Conservation (phyloP, 2,113 vertebrate genomes). For the Bolborhynchus lineola region DNA sequence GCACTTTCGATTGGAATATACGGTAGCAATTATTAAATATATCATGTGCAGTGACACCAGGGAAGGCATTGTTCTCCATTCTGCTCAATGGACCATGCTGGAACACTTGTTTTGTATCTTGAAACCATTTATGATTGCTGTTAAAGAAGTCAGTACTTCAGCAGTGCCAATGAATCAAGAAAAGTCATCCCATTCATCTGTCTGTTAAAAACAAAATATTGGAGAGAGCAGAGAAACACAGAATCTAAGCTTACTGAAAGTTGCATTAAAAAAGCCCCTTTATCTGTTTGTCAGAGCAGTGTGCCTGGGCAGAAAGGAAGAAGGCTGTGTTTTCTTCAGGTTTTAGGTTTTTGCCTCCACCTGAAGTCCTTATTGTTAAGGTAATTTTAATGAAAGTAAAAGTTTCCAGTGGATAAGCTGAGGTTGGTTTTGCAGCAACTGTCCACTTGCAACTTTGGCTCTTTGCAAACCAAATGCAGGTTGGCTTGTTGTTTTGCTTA, state of each 20-base stretch:
- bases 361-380: background rate
- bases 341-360: background rate
- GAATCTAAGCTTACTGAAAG: background rate
- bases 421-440: background rate
- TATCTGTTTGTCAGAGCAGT: background rate
- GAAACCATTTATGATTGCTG: conserved; percentile 73
- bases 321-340: background rate
- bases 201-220: conserved; percentile 52
- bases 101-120: conserved; percentile 71
- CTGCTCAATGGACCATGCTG: conserved; percentile 78
- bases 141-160: conserved; percentile 66
- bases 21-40: conserved; percentile 58
- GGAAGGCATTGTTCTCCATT: conserved; percentile 67
- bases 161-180: conserved; percentile 44
- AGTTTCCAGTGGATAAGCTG: background rate
- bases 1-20: conserved; percentile 50
- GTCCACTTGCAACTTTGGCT: background rate
- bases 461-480: background rate
- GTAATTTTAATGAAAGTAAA: background rate
- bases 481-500: background rate
- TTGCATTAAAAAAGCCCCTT: background rate
- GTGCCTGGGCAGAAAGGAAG: background rate
- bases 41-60: conserved; percentile 65
- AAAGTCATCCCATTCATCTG: conserved; percentile 64
- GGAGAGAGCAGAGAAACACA: conserved; percentile 36